Conservation (phyloP, 2,888 invertebrate species). For the Diogma glabrata region DNA sequence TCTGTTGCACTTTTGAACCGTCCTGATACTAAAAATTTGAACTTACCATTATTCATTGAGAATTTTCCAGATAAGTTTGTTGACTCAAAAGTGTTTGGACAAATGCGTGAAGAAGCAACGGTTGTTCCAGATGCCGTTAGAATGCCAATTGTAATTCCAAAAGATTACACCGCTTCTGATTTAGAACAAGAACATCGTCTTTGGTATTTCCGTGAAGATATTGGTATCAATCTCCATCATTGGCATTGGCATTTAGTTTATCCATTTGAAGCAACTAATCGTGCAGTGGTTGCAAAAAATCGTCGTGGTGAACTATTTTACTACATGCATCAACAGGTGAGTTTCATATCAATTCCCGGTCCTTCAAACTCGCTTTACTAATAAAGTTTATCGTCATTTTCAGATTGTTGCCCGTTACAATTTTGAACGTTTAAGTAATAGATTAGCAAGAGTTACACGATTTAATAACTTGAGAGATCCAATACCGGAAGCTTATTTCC, state of each 20-base stretch:
- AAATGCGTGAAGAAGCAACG: conserved; percentile 44
- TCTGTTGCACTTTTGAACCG: conserved; percentile 64
- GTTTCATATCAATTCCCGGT: too few relatives aligned
- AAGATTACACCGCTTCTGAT: conserved; percentile 65
- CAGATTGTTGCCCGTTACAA: conserved; percentile 51
- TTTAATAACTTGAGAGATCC: conserved; percentile 54
- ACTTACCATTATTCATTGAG: conserved; percentile 50
- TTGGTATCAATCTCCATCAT: conserved; percentile 42
- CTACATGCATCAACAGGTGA: conserved; percentile 58
- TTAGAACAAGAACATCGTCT: conserved; percentile 70
- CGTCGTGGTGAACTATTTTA: conserved; percentile 68
- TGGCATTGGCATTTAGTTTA: conserved; percentile 56
- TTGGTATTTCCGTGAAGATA: conserved; percentile 51
- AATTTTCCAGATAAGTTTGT: conserved; percentile 55
- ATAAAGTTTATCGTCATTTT: conserved; percentile 10
- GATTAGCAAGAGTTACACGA: conserved; percentile 48
- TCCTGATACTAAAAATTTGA: conserved; percentile 46
- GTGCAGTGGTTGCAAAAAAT: conserved; percentile 53
- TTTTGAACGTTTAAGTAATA: conserved; percentile 62
- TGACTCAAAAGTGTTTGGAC: conserved; percentile 45
- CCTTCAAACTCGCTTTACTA: not conserved
- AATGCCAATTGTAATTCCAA: conserved; percentile 46
- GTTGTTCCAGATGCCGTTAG: conserved; percentile 50
- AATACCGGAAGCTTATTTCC: conserved; percentile 70
- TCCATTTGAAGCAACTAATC: conserved; percentile 54